Conservation (phyloP, 2,113 vertebrate species). For the Hipposideros armiger region DNA sequence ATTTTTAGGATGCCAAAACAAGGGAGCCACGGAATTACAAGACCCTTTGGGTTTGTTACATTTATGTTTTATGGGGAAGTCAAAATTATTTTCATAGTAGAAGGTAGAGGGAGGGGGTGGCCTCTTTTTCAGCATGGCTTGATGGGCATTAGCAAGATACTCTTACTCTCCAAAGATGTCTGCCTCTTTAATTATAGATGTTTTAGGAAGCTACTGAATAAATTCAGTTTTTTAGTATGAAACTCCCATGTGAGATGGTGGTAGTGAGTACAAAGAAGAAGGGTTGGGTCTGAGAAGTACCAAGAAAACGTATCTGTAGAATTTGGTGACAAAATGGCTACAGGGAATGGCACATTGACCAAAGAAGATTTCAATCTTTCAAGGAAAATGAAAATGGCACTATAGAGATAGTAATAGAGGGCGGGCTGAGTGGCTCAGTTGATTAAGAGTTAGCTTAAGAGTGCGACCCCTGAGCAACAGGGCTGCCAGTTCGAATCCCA, state of each 20-base stretch:
- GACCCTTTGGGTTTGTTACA: neutral
- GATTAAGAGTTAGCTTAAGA: no score
- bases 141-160: neutral
- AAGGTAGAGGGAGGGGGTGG: neutral
- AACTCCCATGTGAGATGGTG: neutral
- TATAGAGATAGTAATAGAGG: neutral
- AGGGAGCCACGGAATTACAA: conserved; percentile 29
- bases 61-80: neutral
- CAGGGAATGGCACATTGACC: neutral
- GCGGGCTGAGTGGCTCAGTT: no score
- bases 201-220: conserved; percentile 21
- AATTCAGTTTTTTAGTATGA: neutral
- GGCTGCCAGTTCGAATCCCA: no score
- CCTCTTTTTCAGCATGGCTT: neutral
- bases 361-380: neutral
- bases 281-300: neutral
- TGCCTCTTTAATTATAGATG: neutral
- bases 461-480: no score
- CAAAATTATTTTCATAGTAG: conserved; percentile 50
- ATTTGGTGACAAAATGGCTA: neutral
- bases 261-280: neutral
- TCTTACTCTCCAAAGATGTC: neutral
- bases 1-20: neutral
- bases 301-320: neutral
- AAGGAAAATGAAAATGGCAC: conserved; percentile 23